These are phyloP conservation scores for Nudaria mundana DNA, from an alignment of 2,888 invertebrate genomes.

Conservation along the genomic window DNA sequence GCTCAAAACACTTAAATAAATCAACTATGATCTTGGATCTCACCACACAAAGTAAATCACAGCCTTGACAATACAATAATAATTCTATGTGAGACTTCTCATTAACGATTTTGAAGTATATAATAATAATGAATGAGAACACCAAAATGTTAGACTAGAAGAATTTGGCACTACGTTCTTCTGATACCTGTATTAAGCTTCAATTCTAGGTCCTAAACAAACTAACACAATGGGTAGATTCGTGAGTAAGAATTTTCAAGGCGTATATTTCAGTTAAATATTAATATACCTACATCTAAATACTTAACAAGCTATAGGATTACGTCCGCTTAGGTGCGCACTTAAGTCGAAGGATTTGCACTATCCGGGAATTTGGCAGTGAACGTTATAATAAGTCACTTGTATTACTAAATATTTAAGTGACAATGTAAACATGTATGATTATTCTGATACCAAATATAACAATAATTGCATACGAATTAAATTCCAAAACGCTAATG, in stretches of 20 bases:
- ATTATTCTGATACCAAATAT: slow-evolving; percentile 56
- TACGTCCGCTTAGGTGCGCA: slow-evolving; percentile 51
- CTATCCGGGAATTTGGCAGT: slow-evolving; percentile 66
- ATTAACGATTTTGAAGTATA: slow-evolving; percentile 17
- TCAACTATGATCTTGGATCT: slow-evolving; percentile 59
- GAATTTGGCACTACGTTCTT: slow-evolving; percentile 53
- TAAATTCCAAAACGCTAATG: slow-evolving; percentile 52
- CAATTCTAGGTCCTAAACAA: slow-evolving; percentile 34
- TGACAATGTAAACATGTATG: slow-evolving; percentile 62
- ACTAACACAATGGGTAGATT: slow-evolving; percentile 29
- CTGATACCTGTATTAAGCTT: slow-evolving; percentile 43
- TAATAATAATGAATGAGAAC: slow-evolving; percentile 33
- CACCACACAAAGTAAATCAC: slow-evolving; percentile 71
- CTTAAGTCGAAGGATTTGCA: slow-evolving; percentile 55
- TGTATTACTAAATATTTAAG: slow-evolving; percentile 62
- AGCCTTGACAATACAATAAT: slow-evolving; percentile 70
- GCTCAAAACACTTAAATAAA: slow-evolving; percentile 39
- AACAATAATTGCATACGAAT: slow-evolving; percentile 66
- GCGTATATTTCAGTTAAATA: slow-evolving; percentile 32
- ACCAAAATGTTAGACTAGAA: slow-evolving; percentile 45
- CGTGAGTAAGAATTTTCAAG: slow-evolving; percentile 31
- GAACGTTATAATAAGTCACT: slow-evolving; percentile 48
- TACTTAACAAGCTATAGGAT: slow-evolving; percentile 61
- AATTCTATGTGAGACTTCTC: slow-evolving; percentile 30
- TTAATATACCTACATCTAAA: slow-evolving; percentile 62